These are phyloP conservation scores for Thecophora atra DNA, from an alignment of 2,888 invertebrate species.

Conservation along the genomic window DNA sequence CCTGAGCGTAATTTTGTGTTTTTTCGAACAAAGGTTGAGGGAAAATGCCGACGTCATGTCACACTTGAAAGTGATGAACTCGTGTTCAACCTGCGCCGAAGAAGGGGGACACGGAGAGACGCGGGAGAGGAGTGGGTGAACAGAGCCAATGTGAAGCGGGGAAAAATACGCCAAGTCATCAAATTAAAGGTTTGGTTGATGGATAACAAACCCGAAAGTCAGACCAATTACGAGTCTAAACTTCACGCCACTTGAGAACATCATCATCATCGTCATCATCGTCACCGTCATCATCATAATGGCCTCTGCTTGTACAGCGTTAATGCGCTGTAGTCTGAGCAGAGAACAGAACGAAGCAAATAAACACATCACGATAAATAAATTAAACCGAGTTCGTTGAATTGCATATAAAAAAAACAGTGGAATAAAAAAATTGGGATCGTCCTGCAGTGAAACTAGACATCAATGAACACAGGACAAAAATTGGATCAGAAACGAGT, in stretches of 20 bases:
- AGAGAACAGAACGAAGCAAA: too few species aligned
- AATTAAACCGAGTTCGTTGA: not conserved
- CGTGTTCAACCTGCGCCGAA: slow-evolving; percentile 17
- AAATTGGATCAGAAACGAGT: too few species aligned
- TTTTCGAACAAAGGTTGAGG: slow-evolving; percentile 5
- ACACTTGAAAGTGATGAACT: slow-evolving; percentile 33
- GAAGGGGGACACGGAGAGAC: not conserved
- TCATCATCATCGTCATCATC: not conserved
- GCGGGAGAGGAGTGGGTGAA: not conserved
- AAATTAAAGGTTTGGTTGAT: slow-evolving; percentile 35
- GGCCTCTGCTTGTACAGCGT: too few species aligned
- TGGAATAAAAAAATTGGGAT: too few species aligned
- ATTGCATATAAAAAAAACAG: not conserved
- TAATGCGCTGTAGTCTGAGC: too few species aligned
- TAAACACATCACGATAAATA: too few species aligned
- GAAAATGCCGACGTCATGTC: slow-evolving; percentile 33
- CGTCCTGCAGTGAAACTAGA: too few species aligned
- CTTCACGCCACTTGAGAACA: slow-evolving; percentile 31
- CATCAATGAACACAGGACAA: too few species aligned
- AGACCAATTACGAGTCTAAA: slow-evolving; percentile 33
- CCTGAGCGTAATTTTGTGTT: slow-evolving; percentile 26
- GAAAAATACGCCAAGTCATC: slow-evolving; percentile 29
- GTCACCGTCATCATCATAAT: not conserved
- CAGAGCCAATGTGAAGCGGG: slow-evolving; percentile 2
- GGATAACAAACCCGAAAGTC: slow-evolving; percentile 27